Conservation (phyloP, 2,797 vertebrate genomes). For the Cephalopachus bancanus region DNA sequence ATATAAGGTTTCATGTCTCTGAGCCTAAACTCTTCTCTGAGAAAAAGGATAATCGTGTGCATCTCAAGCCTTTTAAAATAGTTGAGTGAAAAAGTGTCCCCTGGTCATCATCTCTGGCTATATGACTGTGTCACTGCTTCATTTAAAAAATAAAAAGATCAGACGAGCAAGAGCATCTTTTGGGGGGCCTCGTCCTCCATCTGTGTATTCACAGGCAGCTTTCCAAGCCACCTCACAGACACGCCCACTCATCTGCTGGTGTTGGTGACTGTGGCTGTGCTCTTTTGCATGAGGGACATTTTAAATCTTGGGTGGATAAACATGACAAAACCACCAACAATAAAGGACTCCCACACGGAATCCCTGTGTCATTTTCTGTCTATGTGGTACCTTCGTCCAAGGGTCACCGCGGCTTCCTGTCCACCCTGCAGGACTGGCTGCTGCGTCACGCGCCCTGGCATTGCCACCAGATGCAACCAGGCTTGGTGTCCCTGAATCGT, state of each 20-base stretch:
- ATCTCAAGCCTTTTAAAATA: background rate
- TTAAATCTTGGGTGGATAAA: too few relatives aligned
- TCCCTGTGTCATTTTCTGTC: accelerated
- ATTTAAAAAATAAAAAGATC: background rate
- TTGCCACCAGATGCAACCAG: background rate
- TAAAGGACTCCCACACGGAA: accelerated
- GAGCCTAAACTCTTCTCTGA: background rate
- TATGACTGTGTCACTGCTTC: background rate
- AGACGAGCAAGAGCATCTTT: background rate
- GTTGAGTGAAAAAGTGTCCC: background rate
- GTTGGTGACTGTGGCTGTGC: accelerated
- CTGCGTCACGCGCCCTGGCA: too few relatives aligned
- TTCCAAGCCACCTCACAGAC: background rate
- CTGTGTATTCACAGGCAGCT: accelerated
- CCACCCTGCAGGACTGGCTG: background rate
- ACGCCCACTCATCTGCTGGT: accelerated
- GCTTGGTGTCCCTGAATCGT: accelerated
- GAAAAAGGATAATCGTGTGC: too few relatives aligned
- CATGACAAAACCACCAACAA: background rate
- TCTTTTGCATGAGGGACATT: background rate
- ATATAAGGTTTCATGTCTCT: background rate
- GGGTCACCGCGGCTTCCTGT: accelerated
- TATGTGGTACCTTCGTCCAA: accelerated
- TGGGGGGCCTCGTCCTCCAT: background rate
- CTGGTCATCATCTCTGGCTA: background rate